Evolutionary conservation across 2,113 vertebrate genomes (phyloP), one percentile per base, ranked within the genome.

Genomic region (Megalops atlanticus): DNA sequence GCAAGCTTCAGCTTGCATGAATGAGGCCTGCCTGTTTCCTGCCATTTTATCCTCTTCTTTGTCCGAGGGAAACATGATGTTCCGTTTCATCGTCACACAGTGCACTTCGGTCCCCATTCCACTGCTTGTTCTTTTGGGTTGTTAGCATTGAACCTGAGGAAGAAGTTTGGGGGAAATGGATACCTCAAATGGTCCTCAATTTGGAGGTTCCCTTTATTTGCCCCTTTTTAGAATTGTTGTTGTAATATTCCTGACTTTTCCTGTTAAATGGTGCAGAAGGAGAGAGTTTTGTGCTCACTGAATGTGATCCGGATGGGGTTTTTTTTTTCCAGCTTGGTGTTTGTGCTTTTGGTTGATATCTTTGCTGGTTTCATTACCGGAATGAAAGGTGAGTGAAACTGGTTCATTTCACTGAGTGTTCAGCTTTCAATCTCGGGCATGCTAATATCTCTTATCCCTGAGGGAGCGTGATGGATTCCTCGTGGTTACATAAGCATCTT

Each of bases 21-120:
- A 24, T 43, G 77, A 79, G 83, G 78, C 85, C 80, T 58, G 80
- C 82, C 87, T 80, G 78, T 82, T 71, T 77, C 54, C 71, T 79
- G 74, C 79, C 73, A 38, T 78, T 43, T 82, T 31, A 73, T 58
- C 75, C 0, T 12, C 83, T 81, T 77, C 31, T 45, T 24, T 45
- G 3, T 78, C 33, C 7, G 73, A 58, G 75, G 71, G 16, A 24
- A 54, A 3, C 49, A 45, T 45, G 31, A 64, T 64, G 58, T 64
- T 64, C 58, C 58, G 10, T 27, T 64, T 27, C n/a, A 64, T 64
- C 58, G 10, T n/a, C 12, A 2, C n/a, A 10, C n/a, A 64, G 31
- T 64, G 4, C 11, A 31, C 21, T 58, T 31, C 8, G 31, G n/a
- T 64, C n/a, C 6, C 54, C 74, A 16, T 4, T 80, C 41, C 68